Evolutionary conservation across 2,888 invertebrate genomes (phyloP), one percentile per base, ranked within the genome.

Genomic region (Troilus luridus): DNA sequence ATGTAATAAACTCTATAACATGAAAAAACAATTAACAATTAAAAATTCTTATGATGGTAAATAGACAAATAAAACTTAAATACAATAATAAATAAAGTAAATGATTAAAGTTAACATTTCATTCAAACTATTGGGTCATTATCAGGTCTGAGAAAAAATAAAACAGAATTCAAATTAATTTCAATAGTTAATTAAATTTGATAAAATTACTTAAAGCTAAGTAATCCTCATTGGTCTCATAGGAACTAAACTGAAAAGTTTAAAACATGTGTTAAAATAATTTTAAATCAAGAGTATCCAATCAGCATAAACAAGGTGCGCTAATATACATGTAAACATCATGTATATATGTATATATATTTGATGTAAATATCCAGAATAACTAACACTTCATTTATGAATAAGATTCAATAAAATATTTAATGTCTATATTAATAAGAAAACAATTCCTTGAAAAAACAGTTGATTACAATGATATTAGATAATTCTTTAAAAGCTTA

Each of bases 1-100:
- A 77, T n/a, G 60, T 21, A 89, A 56, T 41, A 91, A 77, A 54
- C 24, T 90, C 91, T 91, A 88, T 24, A 91, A 91, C 41, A 59
- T 24, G 41, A 41, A 41, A 41, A 41, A 41, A 41, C 41, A 41
- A 88, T 27, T 11, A 72, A 72, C 12, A 67, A 62, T 67, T 12
- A n/a, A 24, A 21, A 62, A 62, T 19, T 19, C 14, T 41, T 41
- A 41, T 5, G 41, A 41, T 41, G 41, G 41, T 41, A 41, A 41
- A 41, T 41, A 41, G 41, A 41, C 41, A 41, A 41, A 41, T 41
- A 41, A 41, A 41, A 41, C 41, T 41, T 1, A 41, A 41, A 41
- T 41, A 41, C 41, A 41, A 41, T 41, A 41, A 41, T 41, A 41
- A 41, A 41, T 41, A 41, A 41, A 41, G 41, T 41, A 41, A 41